A percentile compares a stretch with the other conserved stretches of the same genome.
These are phyloP conservation scores for Dicycla oo DNA, from an alignment of 2,888 invertebrate species.

Conservation along the genomic window DNA sequence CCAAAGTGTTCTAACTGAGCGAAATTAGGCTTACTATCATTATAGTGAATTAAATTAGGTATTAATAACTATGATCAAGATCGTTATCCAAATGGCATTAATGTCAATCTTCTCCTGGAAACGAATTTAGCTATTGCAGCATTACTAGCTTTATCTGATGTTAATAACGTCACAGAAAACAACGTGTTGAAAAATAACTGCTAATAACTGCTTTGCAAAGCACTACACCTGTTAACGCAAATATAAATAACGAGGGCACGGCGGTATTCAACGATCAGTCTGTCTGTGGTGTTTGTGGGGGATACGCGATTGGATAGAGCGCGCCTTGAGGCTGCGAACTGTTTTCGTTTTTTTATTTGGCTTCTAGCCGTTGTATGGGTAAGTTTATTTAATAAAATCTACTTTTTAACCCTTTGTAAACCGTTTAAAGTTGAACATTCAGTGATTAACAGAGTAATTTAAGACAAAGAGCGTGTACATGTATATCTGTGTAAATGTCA, in stretches of 20 bases:
- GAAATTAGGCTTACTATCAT: neutral
- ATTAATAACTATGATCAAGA: neutral
- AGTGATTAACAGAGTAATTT: constrained; percentile 12
- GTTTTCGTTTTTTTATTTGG: constrained; percentile 90
- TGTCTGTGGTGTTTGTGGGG: constrained; percentile 79
- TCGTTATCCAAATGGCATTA: neutral
- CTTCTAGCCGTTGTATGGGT: constrained; percentile 91
- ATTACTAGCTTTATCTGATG: neutral
- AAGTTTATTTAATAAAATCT: constrained; percentile 73
- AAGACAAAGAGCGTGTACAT: constrained; percentile 59
- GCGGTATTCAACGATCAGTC: constrained; percentile 84
- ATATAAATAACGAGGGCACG: constrained; percentile 81
- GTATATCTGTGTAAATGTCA: constrained; percentile 54
- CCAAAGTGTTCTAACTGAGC: neutral
- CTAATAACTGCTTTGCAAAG: constrained; percentile 36
- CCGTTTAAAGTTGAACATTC: constrained; percentile 27
- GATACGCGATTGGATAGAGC: constrained; percentile 82
- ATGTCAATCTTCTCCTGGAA: neutral
- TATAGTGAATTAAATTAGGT: too few species aligned
- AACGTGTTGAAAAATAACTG: constrained; percentile 36
- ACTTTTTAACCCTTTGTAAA: constrained; percentile 19
- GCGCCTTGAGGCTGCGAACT: constrained; percentile 82
- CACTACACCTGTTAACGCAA: constrained; percentile 69
- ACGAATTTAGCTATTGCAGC: neutral
- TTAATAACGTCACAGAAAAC: constrained; percentile 18